Evolutionary conservation across 2,113 vertebrate species (phyloP).

Genomic region (Nesospiza acunhae): DNA sequence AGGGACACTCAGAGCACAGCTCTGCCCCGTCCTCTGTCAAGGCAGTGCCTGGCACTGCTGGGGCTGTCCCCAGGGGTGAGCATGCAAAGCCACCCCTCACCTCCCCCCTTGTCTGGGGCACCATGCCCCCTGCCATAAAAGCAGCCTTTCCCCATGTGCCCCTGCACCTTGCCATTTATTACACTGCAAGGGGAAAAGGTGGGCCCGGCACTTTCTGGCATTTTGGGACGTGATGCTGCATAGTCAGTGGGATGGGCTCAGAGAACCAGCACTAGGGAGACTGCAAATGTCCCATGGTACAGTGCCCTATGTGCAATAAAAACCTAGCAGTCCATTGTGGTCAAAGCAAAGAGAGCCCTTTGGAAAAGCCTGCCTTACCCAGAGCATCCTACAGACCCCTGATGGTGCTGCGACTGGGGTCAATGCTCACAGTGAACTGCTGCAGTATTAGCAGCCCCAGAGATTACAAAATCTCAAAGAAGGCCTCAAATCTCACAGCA

Average conservation of each 20-base stretch:
- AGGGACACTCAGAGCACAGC: neutral
- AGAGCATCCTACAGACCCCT: neutral
- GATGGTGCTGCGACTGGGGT: neutral
- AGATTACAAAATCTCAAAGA: neutral
- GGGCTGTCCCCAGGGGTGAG: neutral
- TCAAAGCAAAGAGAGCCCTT: neutral
- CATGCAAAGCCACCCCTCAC: neutral
- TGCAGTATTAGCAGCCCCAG: neutral
- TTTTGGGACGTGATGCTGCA: neutral
- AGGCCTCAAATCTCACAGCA: neutral
- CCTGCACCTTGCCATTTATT: neutral
- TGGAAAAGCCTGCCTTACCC: neutral
- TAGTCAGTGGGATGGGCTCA: neutral
- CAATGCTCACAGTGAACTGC: neutral
- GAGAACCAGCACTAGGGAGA: neutral
- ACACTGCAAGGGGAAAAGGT: neutral
- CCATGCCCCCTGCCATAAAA: neutral
- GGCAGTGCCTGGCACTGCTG: neutral
- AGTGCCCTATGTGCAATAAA: neutral
- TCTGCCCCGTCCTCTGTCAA: neutral
- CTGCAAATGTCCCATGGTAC: rapidly evolving
- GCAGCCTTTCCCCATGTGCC: rapidly evolving
- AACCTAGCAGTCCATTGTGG: neutral
- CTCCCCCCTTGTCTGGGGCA: neutral
- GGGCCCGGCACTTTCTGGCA: neutral